These are phyloP conservation scores for Acronicta aceris DNA, from an alignment of 2,888 invertebrate species.

Conservation along the genomic window DNA sequence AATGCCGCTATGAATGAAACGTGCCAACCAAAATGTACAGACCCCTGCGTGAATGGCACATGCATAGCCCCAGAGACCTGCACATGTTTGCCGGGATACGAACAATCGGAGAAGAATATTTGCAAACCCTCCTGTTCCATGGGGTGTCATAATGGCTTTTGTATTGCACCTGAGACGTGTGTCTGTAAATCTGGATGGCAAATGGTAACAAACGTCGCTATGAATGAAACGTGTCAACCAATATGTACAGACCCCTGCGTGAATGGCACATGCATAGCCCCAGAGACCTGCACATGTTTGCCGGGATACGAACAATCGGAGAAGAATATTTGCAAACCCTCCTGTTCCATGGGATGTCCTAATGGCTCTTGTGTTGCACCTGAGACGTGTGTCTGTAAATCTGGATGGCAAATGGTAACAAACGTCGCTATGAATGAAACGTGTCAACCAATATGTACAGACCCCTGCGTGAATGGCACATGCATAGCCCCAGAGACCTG, in stretches of 20 bases:
- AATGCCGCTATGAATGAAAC: background rate
- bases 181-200: slow-evolving; percentile 21
- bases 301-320: slow-evolving; percentile 14
- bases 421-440: background rate
- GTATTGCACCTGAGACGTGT: slow-evolving; percentile 22
- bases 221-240: slow-evolving; percentile 13
- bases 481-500: slow-evolving; percentile 16
- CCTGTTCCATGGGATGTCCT: slow-evolving; percentile 21
- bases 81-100: slow-evolving; percentile 18
- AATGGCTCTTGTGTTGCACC: slow-evolving; percentile 23
- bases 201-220: background rate
- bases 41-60: slow-evolving; percentile 16
- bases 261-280: slow-evolving; percentile 19
- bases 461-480: slow-evolving; percentile 21
- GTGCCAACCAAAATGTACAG: slow-evolving; percentile 29
- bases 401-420: slow-evolving; percentile 15
- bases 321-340: slow-evolving; percentile 7
- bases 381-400: slow-evolving; percentile 16
- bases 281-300: slow-evolving; percentile 30
- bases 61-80: slow-evolving; percentile 28
- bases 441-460: slow-evolving; percentile 33
- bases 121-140: slow-evolving; percentile 20
- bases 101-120: background rate
- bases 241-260: slow-evolving; percentile 17
- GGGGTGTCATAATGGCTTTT: slow-evolving; percentile 7